Evolutionary conservation across 2,797 vertebrate genomes (phyloP).

Genomic region (Phalanger gymnotis): DNA sequence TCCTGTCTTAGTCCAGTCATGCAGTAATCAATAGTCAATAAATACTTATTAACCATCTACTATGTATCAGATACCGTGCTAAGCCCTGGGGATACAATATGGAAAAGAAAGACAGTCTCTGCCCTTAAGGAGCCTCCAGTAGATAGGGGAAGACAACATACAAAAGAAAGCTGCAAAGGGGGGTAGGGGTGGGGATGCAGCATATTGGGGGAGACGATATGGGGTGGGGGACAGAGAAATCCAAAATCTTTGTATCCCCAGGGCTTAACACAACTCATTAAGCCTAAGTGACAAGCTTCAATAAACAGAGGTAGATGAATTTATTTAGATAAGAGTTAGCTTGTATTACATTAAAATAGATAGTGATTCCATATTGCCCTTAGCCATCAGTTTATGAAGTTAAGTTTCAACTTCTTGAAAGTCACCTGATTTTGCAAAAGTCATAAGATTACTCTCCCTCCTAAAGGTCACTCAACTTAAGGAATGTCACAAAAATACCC

Average conservation of each 20-base stretch:
- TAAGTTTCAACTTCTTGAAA: background rate
- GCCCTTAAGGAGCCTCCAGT: background rate
- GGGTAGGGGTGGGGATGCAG: background rate
- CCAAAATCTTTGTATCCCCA: background rate
- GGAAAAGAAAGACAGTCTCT: background rate
- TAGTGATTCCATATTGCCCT: background rate
- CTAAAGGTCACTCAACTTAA: background rate
- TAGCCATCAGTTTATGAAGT: background rate
- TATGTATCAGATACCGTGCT: background rate
- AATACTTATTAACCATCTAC: background rate
- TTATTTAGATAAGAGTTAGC: background rate
- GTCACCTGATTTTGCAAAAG: background rate
- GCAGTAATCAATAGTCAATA: background rate
- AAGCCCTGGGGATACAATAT: background rate
- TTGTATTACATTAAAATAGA: background rate
- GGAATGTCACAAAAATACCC: background rate
- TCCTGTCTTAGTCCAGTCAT: conserved; percentile 18
- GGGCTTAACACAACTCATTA: background rate
- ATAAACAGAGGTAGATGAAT: background rate
- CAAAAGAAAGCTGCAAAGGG: background rate
- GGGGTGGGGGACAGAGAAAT: background rate
- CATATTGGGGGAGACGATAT: background rate
- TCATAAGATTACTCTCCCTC: background rate
- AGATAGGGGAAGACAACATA: background rate
- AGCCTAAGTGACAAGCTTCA: background rate